A percentile compares a stretch with the other conserved stretches of the same genome.
Evolutionary conservation across 2,113 vertebrate genomes (phyloP).

Genomic region (Himantopus leucocephalus): DNA sequence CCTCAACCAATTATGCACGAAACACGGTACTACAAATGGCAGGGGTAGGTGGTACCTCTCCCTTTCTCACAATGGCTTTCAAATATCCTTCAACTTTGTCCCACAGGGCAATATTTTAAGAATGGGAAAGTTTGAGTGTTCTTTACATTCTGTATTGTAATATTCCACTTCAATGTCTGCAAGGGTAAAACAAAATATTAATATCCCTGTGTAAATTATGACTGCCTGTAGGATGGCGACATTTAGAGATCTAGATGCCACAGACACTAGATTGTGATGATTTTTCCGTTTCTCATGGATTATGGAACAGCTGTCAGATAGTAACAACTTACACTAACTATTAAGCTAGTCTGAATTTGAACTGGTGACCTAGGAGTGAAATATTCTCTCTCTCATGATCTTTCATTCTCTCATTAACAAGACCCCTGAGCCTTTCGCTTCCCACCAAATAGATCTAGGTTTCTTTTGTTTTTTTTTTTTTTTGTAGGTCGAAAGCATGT

Average conservation of each 20-base stretch:
- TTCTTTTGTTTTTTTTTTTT: not conserved
- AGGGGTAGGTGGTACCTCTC: not conserved
- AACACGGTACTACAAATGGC: not conserved
- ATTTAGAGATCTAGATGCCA: not conserved
- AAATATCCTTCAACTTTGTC: not conserved
- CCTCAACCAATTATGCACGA: not conserved
- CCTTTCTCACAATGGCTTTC: not conserved
- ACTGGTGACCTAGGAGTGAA: slow-evolving; percentile 51
- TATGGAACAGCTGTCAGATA: slow-evolving; percentile 41
- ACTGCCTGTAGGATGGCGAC: not conserved
- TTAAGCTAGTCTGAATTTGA: slow-evolving; percentile 44
- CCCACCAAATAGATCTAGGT: not conserved
- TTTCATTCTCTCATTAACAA: slow-evolving; percentile 23
- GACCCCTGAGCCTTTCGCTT: not conserved
- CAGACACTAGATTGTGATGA: not conserved
- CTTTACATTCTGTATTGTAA: not conserved
- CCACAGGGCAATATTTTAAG: not conserved
- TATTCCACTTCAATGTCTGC: not conserved
- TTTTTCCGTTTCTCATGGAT: slow-evolving; percentile 18
- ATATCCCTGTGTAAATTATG: not conserved
- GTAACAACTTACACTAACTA: slow-evolving; percentile 35
- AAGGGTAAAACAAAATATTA: not conserved
- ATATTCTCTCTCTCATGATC: slow-evolving; percentile 26
- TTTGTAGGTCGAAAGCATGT: not conserved
- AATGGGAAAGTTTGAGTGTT: not conserved